A percentile compares a stretch with the other conserved stretches of the same genome.
Conservation (phyloP, 2,113 vertebrate species). For the Podarcis cretensis region DNA sequence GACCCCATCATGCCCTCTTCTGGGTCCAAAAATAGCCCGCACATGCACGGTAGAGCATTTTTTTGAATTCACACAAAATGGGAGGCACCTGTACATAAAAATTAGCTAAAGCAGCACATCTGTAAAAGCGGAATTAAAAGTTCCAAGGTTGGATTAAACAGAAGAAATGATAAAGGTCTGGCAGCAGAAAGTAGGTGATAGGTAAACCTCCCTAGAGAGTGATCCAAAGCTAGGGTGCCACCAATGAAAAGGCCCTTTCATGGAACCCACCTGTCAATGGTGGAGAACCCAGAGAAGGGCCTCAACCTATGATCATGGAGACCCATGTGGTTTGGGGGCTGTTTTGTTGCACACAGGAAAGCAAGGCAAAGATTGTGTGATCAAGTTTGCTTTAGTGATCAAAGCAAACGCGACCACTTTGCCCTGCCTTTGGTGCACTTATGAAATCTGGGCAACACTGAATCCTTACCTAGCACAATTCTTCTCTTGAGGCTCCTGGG, state of each 20-base stretch:
- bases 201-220: neutral
- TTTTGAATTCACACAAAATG: no score
- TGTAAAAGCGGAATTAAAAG: no score
- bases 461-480: neutral
- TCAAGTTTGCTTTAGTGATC: neutral
- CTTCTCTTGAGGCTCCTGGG: neutral
- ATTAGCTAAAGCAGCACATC: no score
- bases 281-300: no score
- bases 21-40: no score
- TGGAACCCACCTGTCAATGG: no score
- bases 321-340: neutral
- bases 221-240: neutral
- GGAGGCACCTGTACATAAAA: no score
- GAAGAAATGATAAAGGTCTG: neutral
- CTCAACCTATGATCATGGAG: no score
- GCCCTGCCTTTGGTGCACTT: neutral
- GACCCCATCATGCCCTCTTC: no score
- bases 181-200: neutral
- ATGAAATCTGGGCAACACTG: neutral
- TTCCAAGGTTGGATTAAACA: neutral
- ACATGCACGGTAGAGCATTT: no score
- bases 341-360: neutral
- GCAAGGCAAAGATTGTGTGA: neutral
- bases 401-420: neutral
- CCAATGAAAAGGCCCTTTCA: neutral